Conservation (phyloP, 1,140 invertebrate species). For the Brachionus calyciflorus region DNA sequence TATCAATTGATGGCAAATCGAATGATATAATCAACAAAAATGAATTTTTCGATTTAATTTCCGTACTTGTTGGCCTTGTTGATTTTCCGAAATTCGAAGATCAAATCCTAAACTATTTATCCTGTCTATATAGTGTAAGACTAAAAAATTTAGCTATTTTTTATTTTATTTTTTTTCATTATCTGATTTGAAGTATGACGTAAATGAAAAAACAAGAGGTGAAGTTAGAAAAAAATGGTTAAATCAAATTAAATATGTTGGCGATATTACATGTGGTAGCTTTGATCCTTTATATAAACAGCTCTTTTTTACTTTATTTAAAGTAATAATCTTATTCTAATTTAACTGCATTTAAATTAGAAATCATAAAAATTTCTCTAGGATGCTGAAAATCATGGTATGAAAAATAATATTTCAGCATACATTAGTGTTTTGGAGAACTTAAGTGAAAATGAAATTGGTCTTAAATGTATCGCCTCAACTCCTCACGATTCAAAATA, state of each 20-base stretch:
- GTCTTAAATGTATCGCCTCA: slow-evolving; percentile 56
- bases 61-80: slow-evolving; percentile 8
- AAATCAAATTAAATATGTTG: slow-evolving; percentile 54
- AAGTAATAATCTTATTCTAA: slow-evolving; percentile 50
- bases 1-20: not conserved
- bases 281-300: slow-evolving; percentile 59
- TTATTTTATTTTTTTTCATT: not conserved
- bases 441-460: slow-evolving; percentile 51
- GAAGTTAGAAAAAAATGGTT: slow-evolving; percentile 61
- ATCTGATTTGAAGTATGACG: slow-evolving; percentile 54
- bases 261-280: slow-evolving; percentile 55
- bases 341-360: no score
- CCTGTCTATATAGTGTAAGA: slow-evolving; percentile 9
- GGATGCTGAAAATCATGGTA: slow-evolving; percentile 60
- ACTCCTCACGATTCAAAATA: slow-evolving; percentile 58
- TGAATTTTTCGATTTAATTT: slow-evolving; percentile 36
- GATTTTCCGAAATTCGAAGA: slow-evolving; percentile 44
- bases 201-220: slow-evolving; percentile 57
- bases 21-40: slow-evolving; percentile 1
- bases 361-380: slow-evolving; percentile 46
- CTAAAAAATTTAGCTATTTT: not conserved
- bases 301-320: slow-evolving; percentile 58
- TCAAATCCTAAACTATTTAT: slow-evolving; percentile 25
- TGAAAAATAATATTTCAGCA: slow-evolving; percentile 56
- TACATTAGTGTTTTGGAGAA: slow-evolving; percentile 57